These are phyloP conservation scores for Dolichallabes microphthalmus DNA, from an alignment of 2,113 vertebrate genomes.

Conservation along the genomic window DNA sequence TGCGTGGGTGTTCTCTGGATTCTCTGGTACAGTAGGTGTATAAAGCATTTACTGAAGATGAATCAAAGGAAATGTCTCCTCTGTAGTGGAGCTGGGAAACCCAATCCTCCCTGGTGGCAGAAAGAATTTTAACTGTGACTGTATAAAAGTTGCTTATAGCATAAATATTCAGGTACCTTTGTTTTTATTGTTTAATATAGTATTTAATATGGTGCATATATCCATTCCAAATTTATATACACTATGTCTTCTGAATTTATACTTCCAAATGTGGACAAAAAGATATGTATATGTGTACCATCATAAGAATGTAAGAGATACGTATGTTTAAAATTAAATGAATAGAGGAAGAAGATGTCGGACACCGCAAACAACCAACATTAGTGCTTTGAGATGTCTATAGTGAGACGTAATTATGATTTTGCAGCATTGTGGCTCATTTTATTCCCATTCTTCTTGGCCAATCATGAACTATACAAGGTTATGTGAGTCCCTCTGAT, in stretches of 20 bases:
- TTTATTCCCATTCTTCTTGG: not conserved
- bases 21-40: not conserved
- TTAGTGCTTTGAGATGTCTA: not conserved
- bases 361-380: not conserved
- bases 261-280: not conserved
- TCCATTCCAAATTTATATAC: not conserved
- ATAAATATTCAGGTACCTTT: not conserved
- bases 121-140: not conserved
- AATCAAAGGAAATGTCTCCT: not conserved
- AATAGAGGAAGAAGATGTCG: not conserved
- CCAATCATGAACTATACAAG: not conserved
- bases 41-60: not conserved
- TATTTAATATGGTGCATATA: no score
- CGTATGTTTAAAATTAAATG: not conserved
- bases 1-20: not conserved
- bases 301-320: not conserved
- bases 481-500: not conserved
- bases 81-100: not conserved
- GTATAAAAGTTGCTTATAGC: not conserved
- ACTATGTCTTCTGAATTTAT: not conserved
- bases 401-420: not conserved
- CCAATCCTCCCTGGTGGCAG: not conserved
- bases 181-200: not conserved
- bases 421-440: not conserved
- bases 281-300: not conserved